Evolutionary conservation across 2,797 vertebrate genomes (phyloP).

Genomic region (Tragelaphus oryx): DNA sequence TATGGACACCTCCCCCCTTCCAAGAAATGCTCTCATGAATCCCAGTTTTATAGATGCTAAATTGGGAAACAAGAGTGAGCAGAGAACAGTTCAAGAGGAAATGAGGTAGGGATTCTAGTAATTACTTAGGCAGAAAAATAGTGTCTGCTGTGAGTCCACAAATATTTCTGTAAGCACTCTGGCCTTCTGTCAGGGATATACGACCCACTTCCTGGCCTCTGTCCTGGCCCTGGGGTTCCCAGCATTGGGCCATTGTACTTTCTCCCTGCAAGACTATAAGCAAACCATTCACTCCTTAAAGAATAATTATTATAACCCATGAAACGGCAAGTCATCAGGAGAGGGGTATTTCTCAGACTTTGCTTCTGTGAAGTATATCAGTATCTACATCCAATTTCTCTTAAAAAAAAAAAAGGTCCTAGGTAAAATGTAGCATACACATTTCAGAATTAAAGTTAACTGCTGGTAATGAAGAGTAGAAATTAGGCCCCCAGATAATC

Average conservation of each 20-base stretch:
- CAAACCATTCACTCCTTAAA: background rate
- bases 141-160: background rate
- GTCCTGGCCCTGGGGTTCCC: background rate
- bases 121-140: background rate
- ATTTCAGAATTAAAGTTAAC: background rate
- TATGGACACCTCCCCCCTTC: accelerated
- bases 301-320: background rate
- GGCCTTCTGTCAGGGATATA: background rate
- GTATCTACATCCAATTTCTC: background rate
- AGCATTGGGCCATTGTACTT: background rate
- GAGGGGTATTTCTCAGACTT: background rate
- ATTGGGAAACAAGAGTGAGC: background rate
- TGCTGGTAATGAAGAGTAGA: background rate
- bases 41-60: background rate
- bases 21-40: background rate
- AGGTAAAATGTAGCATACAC: background rate
- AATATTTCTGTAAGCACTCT: background rate
- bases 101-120: background rate
- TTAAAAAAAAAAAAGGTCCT: background rate
- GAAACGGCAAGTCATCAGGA: background rate
- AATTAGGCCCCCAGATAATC: background rate
- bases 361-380: background rate
- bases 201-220: background rate
- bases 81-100: background rate
- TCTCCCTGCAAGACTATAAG: background rate